Base-by-base conservation (phyloP, 2,797 vertebrate species). In the Coracias cyanogaster region DNA sequence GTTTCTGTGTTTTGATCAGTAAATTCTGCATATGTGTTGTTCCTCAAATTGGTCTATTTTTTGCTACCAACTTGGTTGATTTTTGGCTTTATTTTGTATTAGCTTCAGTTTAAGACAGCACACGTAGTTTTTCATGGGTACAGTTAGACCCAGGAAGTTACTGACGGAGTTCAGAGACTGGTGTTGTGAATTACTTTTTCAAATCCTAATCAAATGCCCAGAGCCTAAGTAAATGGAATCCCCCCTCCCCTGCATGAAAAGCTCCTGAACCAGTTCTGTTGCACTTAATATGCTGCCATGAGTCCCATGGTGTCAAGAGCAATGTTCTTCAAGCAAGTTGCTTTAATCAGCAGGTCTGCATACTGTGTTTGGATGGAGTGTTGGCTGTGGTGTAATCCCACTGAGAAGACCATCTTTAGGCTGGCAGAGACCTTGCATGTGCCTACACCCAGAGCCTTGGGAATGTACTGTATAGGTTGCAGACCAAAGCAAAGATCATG, bases 401-500 rank as follows among this genome's bases (percentile, higher is more conserved):
- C 46, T 6, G 51, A 20, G 12, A 24, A 20, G 62, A 3, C 39
- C 15, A 4, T 15, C 43, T 46, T 25, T 3, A 15, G 66, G 12
- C 37, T 48, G 51, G 37, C 39, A 51, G n/a, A 67, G 28, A 17
- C 29, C 8, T 16, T 20, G 9, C 12, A 1, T 4, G 16, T 39
- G 33, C 41, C 15, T 9, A 4, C 25, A 15, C 3, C 25, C 31
- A 2, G 0, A 5, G 26, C 46, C 41, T 10, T 25, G 31, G 26
- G 25, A 4, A 24, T 6, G 31, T 4, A 5, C 37, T 19, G 3
- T 4, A 1, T 0, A 2, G 49, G 15, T 11, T 20, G 5, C 28
- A 22, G 2, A n/a, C 5, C 1, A 1, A 7, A 6, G 25, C 21
- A 6, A 12, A 28, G 58, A 1, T 14, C 2, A 7, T 5, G 28